Evolutionary conservation across 1,140 invertebrate genomes (phyloP).

Genomic region (Riptortus pedestris): DNA sequence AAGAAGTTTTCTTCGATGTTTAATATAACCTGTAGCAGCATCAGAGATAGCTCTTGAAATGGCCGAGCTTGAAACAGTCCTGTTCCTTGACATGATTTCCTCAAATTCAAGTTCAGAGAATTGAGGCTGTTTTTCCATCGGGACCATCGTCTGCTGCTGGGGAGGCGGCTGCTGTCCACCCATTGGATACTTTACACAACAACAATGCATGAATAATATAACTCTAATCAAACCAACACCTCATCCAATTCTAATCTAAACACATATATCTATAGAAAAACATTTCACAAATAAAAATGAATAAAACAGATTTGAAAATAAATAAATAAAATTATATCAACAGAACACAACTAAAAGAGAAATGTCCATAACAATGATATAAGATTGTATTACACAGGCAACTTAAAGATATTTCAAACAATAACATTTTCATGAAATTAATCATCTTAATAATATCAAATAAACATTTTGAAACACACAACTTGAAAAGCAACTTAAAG

Average conservation of each 20-base stretch:
- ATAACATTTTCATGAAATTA: too few species aligned
- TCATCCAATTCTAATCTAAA: not conserved
- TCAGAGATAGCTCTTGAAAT: slow-evolving; percentile 95
- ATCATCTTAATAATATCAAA: too few species aligned
- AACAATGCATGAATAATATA: not conserved
- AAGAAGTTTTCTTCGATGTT: not conserved
- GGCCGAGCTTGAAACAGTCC: slow-evolving; percentile 92
- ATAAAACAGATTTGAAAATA: too few species aligned
- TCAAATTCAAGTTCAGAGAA: slow-evolving; percentile 89
- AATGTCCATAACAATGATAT: too few species aligned
- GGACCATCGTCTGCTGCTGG: not conserved
- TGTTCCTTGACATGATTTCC: slow-evolving; percentile 93
- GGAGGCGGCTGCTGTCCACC: slow-evolving; percentile 2
- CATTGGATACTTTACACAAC: slow-evolving; percentile 1
- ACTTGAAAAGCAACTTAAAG: too few species aligned
- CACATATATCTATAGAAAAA: too few species aligned
- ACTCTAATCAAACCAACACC: not conserved
- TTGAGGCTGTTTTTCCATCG: slow-evolving; percentile 32
- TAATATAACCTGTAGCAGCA: slow-evolving; percentile 62
- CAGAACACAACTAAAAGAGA: too few species aligned
- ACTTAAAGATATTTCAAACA: too few species aligned
- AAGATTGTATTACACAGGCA: too few species aligned
- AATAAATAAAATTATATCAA: too few species aligned
- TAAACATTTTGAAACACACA: too few species aligned
- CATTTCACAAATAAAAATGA: too few species aligned